Conservation (phyloP, 2,113 vertebrate species). For the Cyprinodon brontotheroides region DNA sequence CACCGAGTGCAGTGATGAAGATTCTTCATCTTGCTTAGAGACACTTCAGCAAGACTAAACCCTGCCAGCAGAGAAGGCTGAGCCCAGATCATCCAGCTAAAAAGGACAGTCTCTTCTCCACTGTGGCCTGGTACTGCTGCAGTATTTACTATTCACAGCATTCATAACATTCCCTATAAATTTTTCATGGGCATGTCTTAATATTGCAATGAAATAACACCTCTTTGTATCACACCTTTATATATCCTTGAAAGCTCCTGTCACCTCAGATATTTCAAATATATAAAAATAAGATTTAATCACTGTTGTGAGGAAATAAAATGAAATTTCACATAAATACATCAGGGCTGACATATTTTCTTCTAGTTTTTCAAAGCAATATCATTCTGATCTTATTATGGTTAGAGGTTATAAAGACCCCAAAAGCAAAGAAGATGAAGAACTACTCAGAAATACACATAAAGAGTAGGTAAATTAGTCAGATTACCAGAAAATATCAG, state of each 20-base stretch:
- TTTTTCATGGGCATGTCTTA: conserved; percentile 48
- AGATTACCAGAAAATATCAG: no score
- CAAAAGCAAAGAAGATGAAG: background rate
- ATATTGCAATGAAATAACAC: conserved; percentile 36
- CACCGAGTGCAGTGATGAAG: conserved; percentile 8
- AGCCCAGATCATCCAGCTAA: conserved; percentile 46
- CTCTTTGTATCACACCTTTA: conserved; percentile 32
- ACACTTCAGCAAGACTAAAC: conserved; percentile 25
- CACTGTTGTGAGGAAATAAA: background rate
- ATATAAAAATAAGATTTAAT: conserved; percentile 6
- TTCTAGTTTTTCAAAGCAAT: background rate
- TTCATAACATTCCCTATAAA: conserved; percentile 36
- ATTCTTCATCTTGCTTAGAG: conserved; percentile 20
- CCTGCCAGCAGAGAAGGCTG: conserved; percentile 25
- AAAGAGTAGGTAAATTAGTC: background rate
- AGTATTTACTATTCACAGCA: conserved; percentile 26
- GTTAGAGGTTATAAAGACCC: background rate
- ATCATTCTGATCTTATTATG: background rate
- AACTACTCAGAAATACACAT: background rate
- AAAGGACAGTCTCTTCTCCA: conserved; percentile 5
- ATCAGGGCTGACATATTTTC: background rate
- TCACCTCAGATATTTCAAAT: conserved; percentile 11
- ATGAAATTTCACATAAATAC: background rate
- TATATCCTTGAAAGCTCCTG: conserved; percentile 18
- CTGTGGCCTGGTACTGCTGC: conserved; percentile 13